Evolutionary conservation across 2,888 invertebrate genomes (phyloP).

Genomic region (Noctua janthe): DNA sequence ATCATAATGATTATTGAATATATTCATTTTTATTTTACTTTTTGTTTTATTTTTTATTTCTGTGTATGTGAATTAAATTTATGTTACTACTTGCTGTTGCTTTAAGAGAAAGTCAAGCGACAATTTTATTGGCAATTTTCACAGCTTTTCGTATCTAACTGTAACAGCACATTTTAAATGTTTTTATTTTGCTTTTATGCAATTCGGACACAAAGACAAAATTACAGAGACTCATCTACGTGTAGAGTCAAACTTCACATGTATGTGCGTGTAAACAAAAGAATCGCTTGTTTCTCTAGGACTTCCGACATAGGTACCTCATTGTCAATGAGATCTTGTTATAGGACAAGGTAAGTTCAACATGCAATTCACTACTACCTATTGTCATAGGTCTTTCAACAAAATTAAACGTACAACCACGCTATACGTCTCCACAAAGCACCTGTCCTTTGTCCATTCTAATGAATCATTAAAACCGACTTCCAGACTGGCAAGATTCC

Average conservation of each 20-base stretch:
- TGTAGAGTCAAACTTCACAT: neutral
- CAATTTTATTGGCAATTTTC: constrained; percentile 43
- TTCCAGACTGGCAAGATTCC: constrained; percentile 89
- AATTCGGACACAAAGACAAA: constrained; percentile 12
- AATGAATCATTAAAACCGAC: constrained; percentile 68
- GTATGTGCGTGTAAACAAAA: constrained; percentile 3
- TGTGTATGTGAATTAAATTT: constrained; percentile 72
- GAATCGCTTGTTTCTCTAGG: constrained; percentile 32
- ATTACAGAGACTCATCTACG: neutral
- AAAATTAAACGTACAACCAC: neutral
- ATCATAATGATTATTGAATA: constrained; percentile 88
- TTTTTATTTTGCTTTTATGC: constrained; percentile 37
- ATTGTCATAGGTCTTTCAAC: constrained; percentile 8
- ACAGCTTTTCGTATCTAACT: constrained; percentile 65
- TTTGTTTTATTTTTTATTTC: constrained; percentile 88
- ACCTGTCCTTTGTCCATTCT: constrained; percentile 57
- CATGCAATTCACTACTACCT: neutral
- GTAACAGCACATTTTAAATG: constrained; percentile 43
- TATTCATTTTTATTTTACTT: constrained; percentile 90
- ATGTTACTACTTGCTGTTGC: constrained; percentile 57
- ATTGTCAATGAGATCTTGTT: neutral
- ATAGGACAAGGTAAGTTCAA: constrained; percentile 43
- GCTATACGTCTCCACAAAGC: constrained; percentile 22
- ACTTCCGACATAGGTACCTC: neutral
- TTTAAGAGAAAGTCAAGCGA: constrained; percentile 48